phyloP scores from a whole-genome alignment of 2,797 vertebrate genomes.

The Sebastes wilsoni region DNA sequence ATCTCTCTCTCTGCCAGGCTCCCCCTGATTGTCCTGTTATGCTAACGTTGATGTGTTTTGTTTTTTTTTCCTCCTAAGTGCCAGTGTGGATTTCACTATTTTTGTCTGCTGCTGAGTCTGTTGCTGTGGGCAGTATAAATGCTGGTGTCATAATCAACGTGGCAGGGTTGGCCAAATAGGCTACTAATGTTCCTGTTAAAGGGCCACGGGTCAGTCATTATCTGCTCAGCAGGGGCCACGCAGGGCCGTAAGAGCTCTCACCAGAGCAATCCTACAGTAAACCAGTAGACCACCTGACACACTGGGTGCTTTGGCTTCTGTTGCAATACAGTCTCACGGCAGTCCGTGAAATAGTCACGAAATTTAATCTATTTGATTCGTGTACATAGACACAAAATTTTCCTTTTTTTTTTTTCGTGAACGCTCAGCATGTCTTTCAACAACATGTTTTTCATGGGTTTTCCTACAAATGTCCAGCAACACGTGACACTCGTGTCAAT shows the following conservation, averaged over 20 bases:
- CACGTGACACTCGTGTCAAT: no score
- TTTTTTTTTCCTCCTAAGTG: slow-evolving; percentile 32
- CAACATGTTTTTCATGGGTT: no score
- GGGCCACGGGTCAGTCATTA: slow-evolving; percentile 51
- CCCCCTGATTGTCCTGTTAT: slow-evolving; percentile 49
- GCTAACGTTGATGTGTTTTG: slow-evolving; percentile 9
- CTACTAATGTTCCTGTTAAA: slow-evolving; percentile 55
- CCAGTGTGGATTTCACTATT: slow-evolving; percentile 67
- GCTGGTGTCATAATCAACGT: slow-evolving; percentile 55
- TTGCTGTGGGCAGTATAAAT: slow-evolving; percentile 41
- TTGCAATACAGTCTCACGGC: no score
- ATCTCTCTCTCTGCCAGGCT: slow-evolving; percentile 19
- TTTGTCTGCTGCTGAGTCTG: slow-evolving; percentile 46
- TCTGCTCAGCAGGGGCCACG: slow-evolving; percentile 31
- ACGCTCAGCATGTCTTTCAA: no score
- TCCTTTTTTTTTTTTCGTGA: no score
- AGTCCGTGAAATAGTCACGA: no score
- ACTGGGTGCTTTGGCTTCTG: neutral
- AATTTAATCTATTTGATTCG: no score
- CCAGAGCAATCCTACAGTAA: neutral
- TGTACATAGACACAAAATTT: no score
- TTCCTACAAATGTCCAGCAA: no score
- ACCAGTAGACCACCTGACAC: neutral
- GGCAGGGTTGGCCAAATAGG: slow-evolving; percentile 45
- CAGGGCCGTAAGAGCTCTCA: neutral